phyloP scores from a whole-genome alignment of 1,140 invertebrate species.

The Chlorops oryzae region DNA sequence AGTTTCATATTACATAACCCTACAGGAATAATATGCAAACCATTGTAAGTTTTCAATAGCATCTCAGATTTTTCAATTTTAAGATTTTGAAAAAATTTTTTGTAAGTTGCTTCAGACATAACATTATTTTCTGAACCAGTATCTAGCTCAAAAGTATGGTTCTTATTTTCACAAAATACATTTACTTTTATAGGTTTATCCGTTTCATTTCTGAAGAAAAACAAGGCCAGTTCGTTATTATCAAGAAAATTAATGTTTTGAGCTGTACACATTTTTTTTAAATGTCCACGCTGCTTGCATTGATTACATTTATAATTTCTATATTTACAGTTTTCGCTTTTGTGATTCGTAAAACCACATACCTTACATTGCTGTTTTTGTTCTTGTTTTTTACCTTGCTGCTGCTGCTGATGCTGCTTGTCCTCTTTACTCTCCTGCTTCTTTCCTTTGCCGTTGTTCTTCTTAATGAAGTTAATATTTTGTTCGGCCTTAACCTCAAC shows the following conservation, averaged over 20 bases:
- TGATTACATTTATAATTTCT: conserved; percentile 17
- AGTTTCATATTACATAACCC: conserved; percentile 2
- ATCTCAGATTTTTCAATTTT: neutral
- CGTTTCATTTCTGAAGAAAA: neutral
- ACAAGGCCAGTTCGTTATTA: neutral
- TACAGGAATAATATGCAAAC: neutral
- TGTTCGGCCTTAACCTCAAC: neutral
- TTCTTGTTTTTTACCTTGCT: neutral
- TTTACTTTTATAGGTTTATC: conserved; percentile 1
- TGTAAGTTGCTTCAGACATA: conserved; percentile 1
- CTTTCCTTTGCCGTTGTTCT: no score
- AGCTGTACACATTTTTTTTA: conserved; percentile 16
- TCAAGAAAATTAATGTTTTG: conserved; percentile 1
- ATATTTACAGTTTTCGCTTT: conserved; percentile 11
- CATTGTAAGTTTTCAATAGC: conserved; percentile 1
- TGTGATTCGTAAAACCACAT: conserved; percentile 19
- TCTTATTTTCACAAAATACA: neutral
- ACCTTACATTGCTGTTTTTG: conserved; percentile 18
- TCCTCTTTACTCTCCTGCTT: neutral
- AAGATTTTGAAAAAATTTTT: neutral
- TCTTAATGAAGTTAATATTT: neutral
- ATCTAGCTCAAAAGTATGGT: neutral
- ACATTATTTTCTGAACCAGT: conserved; percentile 4
- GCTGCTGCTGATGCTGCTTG: neutral
- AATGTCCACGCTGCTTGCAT: conserved; percentile 18